Evolutionary conservation across 2,797 vertebrate genomes (phyloP), one percentile per base, ranked within the genome.

Genomic region (Menidia menidia): DNA sequence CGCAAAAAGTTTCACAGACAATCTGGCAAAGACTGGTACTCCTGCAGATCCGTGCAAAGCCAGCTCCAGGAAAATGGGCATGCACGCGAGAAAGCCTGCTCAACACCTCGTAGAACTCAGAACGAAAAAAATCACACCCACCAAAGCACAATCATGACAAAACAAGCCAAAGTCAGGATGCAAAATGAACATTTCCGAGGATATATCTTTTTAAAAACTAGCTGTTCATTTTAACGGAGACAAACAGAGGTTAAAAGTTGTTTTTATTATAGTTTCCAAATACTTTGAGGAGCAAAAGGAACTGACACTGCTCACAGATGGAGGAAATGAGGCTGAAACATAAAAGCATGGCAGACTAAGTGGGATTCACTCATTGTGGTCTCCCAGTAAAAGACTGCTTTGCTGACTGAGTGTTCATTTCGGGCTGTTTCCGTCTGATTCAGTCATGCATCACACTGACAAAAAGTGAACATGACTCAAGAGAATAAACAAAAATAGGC

Each of bases 341-440:
- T 70, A 59, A 82, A 77, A 72, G 66, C 76, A 78, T 77, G 68
- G 32, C 35, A 71, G 75, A 81, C 79, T 81, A 67, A 62, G 65
- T 57, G 45, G 78, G 81, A 88, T 75, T 85, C 76, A 82, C 43
- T 57, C 48, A 0, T 59, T 59, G 58, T 12, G 62, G 18, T 79
- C 50, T 16, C 42, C 30, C 52, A 25, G 52, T 51, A 73, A 74
- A 70, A 75, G 18, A 65, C 47, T 41, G 63, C 60, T 81, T 79
- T 65, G 47, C 50, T 71, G 69, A 65, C 53, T 73, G 73, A 64
- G 71, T 62, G 75, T 83, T 84, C 62, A 66, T 75, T 73, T 67
- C 55, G 63, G 78, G 80, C 71, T 9, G 55, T 43, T 69, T 73
- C 58, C 9, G 35, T 39, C 75, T 84, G 82, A 81, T 60, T 84